phyloP scores from a whole-genome alignment of 2,888 invertebrate species.

The Sphaerophoria rueppellii region DNA sequence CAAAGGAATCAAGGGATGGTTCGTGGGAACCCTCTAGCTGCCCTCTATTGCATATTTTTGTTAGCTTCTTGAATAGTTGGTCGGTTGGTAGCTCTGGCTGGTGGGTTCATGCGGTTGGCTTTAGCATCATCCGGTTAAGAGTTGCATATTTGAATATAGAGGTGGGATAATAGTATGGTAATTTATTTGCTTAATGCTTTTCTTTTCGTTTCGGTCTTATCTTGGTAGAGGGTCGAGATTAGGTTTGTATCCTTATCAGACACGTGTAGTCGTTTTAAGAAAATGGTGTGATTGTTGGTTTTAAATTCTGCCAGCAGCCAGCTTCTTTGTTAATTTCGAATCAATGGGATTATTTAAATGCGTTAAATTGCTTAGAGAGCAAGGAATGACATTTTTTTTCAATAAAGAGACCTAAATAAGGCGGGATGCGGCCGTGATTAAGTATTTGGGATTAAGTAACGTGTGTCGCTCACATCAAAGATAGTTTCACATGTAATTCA shows the following conservation, averaged over 20 bases:
- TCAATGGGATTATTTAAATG: too few species aligned
- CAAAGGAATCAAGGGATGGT: constrained; percentile 23
- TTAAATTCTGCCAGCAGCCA: background rate
- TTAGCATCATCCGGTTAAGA: constrained; percentile 17
- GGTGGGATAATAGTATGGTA: constrained; percentile 23
- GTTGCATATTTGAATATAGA: constrained; percentile 18
- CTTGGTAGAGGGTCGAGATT: background rate
- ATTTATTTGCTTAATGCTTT: constrained; percentile 24
- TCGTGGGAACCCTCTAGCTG: constrained; percentile 60
- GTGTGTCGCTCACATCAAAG: too few species aligned
- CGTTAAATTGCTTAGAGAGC: too few species aligned
- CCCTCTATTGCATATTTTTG: constrained; percentile 43
- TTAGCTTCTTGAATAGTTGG: constrained; percentile 18
- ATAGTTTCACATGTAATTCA: too few species aligned
- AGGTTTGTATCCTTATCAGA: background rate
- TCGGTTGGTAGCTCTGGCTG: background rate
- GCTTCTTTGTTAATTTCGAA: too few species aligned
- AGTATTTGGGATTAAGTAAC: too few species aligned
- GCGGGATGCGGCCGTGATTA: too few species aligned
- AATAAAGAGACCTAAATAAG: too few species aligned
- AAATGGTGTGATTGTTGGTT: background rate
- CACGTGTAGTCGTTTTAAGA: constrained; percentile 15
- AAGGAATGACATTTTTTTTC: too few species aligned
- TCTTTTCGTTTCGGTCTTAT: constrained; percentile 5
- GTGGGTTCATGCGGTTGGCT: constrained; percentile 13